Evolutionary conservation across 92 coral and sea anemone genomes (phyloP), one percentile per base, ranked within the genome.

Genomic region (Pocillopora meandrina): DNA sequence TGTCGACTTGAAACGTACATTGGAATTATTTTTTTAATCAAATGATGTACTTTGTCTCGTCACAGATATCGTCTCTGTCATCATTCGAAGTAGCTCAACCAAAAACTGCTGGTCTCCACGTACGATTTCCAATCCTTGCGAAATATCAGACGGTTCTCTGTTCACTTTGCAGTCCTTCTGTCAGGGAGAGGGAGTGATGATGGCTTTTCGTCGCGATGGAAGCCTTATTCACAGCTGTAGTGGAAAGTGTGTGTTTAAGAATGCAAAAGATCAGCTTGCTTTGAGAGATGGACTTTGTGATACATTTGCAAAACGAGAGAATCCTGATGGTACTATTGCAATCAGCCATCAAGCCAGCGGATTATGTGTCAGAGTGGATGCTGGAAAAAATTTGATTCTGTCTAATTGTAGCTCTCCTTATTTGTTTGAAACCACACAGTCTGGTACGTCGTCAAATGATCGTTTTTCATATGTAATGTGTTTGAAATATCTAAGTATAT

Each of bases 81-180:
- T 81, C 26, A 85, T 92, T 18, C 88, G 84, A 8, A 80, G 90
- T 61, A 63, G 85, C 52, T 58, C 72, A 12, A 93, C 90, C 69
- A 87, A 80, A n/a, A 94, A 92, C 36, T 93, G 97, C 63, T 93
- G 97, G 97, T 87, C 91, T 65, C 93, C 97, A 12, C 60, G 42
- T 59, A 87, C 90, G 5, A 63, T 78, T 3, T 88, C 92, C 18
- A 86, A 93, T 63, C 90, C 91, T 15, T 93, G 96, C 74, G 77
- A 74, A 23, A 13, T 71, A 12, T 82, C 66, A 14, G 95, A 93
- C 60, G 97, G 93, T 5, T 85, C 90, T 9, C 69, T 78, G 49
- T n/a, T 93, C 15, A 90, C 88, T 9, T 68, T 93, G 23, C 77
- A 89, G 35, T 77, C 95, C 12, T 70, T 81, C 90, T 93, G 97